A percentile compares a stretch with the other conserved stretches of the same genome.
These are phyloP conservation scores for Troilus luridus DNA, from an alignment of 2,888 invertebrate species.

Conservation along the genomic window DNA sequence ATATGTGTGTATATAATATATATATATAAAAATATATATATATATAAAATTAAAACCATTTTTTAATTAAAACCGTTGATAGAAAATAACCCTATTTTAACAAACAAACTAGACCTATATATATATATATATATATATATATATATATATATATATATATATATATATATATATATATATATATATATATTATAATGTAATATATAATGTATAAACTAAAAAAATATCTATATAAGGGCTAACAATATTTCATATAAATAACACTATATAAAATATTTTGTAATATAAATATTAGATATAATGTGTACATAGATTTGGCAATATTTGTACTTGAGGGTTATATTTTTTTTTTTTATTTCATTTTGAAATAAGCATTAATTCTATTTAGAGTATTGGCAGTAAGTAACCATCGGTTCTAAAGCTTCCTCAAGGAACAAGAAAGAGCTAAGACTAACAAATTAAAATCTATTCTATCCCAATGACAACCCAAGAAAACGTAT, in stretches of 20 bases:
- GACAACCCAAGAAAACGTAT: constrained; percentile 59
- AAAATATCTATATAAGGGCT: constrained; percentile 9
- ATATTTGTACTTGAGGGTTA: constrained; percentile 60
- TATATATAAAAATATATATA: constrained; percentile 1
- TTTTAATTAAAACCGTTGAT: background rate
- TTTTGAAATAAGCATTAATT: constrained; percentile 55
- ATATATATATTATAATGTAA: background rate
- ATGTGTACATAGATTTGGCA: constrained; percentile 58
- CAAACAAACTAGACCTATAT: constrained; percentile 1
- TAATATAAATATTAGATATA: constrained; percentile 54
- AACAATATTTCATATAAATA: constrained; percentile 54
- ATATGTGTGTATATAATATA: constrained; percentile 15
- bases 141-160: too few relatives aligned
- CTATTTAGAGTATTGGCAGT: constrained; percentile 59
- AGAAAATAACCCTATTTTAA: constrained; percentile 16
- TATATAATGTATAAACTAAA: background rate
- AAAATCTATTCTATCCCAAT: constrained; percentile 57
- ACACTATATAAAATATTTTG: constrained; percentile 48
- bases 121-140: background rate
- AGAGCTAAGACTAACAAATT: constrained; percentile 51
- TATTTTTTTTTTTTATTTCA: constrained; percentile 51
- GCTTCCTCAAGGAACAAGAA: constrained; percentile 58
- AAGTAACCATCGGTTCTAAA: constrained; percentile 56
- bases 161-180: background rate
- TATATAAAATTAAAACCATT: constrained; percentile 5